Evolutionary conservation across 2,113 vertebrate species (phyloP), one percentile per base, ranked within the genome.

Genomic region (Periophthalmodon schlosseri): DNA sequence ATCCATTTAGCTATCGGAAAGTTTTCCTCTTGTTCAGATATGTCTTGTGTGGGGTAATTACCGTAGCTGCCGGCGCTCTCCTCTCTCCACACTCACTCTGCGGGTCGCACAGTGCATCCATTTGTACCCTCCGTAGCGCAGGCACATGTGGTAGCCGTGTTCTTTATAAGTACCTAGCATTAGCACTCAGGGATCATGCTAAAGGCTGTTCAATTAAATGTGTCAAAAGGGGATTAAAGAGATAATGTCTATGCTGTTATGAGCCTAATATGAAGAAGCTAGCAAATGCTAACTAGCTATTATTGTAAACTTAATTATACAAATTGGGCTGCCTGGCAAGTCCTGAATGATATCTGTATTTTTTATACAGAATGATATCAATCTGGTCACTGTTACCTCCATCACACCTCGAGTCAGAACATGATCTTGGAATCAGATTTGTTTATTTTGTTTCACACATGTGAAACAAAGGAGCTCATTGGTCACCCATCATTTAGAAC

Each of bases 31-130:
- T 70, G 49, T 63, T 82, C 28, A 33, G 24, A 71, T 66, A 33
- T 44, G 39, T 44, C 67, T 50, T 81, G 63, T 78, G 46, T 76
- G 28, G 61, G 34, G 57, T 85, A 44, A 79, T 73, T 78, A 49
- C 23, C 39, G 33, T 72, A 15, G 1, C 28, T 65, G 12, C 23
- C 60, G 10, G 39, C 46, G 16, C 76, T 28, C 44, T 16, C 3
- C 60, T n/a, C 18, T 18, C 34, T 44, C 34, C 18, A 21, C 20
- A 20, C n/a, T 34, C 63, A 65, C 63, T 74, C 44, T 50, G 44
- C 69, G 20, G 23, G 5, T 57, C 39, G 56, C 56, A 12, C 8
- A 12, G 66, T 23, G 6, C 18, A 34, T 58, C 50, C 69, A 57
- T 56, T 73, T 49, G 15, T 58, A 49, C 16, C 23, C 21, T 46